These are phyloP conservation scores for Antennarius maculatus DNA, from an alignment of 2,797 vertebrate genomes.

Conservation along the genomic window DNA sequence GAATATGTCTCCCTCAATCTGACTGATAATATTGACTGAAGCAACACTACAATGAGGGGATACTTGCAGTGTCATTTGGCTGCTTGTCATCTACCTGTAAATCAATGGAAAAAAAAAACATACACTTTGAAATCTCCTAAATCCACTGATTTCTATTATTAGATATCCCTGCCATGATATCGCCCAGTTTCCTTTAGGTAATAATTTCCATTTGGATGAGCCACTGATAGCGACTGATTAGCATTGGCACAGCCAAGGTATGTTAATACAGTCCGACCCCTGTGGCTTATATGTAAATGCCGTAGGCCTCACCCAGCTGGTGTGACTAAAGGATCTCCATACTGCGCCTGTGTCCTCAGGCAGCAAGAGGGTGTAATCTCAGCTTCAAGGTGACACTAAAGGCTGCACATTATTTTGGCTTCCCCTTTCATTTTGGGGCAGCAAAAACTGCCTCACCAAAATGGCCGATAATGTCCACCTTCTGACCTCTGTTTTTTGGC, in stretches of 20 bases:
- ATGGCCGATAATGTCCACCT: conserved; percentile 92
- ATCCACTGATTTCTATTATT: conserved; percentile 62
- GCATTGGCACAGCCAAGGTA: conserved; percentile 67
- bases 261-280: conserved; percentile 72
- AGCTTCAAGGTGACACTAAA: conserved; percentile 89
- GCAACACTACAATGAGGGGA: conserved; percentile 44
- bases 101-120: conserved; percentile 43
- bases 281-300: conserved; percentile 77
- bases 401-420: conserved; percentile 93
- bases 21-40: conserved; percentile 44
- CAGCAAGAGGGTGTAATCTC: conserved; percentile 96
- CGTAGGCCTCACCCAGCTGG: conserved; percentile 64
- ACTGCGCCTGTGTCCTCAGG: conserved; percentile 78
- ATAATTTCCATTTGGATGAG: conserved; percentile 82
- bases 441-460: conserved; percentile 90
- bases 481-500: conserved; percentile 87
- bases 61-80: conserved; percentile 51
- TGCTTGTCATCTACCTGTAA: conserved; percentile 61
- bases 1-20: conserved; percentile 34
- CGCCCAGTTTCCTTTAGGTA: conserved; percentile 70
- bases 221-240: conserved; percentile 73
- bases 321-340: conserved; percentile 79
- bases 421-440: conserved; percentile 93
- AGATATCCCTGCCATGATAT: conserved; percentile 64
- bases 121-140: conserved; percentile 54